Percentiles rank a stretch among this genome's conserved stretches.
Evolutionary conservation across 1,140 invertebrate species (phyloP).

Genomic region (Saccostrea glomerata): DNA sequence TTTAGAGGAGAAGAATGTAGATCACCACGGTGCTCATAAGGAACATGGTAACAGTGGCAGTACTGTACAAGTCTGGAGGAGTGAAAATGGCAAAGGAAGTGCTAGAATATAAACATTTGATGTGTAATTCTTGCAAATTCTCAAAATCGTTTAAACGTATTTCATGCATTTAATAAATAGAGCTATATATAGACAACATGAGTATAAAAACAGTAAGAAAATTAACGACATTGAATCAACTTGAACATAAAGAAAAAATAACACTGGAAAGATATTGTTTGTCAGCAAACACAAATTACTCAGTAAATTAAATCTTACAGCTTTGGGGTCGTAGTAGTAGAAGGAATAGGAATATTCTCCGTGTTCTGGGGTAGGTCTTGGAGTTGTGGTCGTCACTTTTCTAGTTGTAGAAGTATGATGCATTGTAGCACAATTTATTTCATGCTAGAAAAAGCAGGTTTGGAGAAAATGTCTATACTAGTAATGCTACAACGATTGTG

Average conservation of each 20-base stretch:
- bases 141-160: no score
- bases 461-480: no score
- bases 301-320: not conserved
- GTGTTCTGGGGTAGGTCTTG: not conserved
- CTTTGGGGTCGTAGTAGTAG: not conserved
- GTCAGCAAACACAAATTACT: no score
- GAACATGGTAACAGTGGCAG: not conserved
- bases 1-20: not conserved
- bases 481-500: no score
- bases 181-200: no score
- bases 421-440: not conserved
- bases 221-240: no score
- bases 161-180: no score
- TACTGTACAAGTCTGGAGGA: not conserved
- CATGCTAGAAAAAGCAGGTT: not conserved
- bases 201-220: no score
- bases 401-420: not conserved
- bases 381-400: not conserved
- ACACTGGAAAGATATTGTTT: no score
- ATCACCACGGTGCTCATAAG: not conserved
- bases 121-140: no score
- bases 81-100: not conserved
- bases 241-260: no score
- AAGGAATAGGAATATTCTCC: not conserved
- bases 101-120: not conserved